Conservation (phyloP, 64 coral and sea anemone species). For the Orbicella faveolata region DNA sequence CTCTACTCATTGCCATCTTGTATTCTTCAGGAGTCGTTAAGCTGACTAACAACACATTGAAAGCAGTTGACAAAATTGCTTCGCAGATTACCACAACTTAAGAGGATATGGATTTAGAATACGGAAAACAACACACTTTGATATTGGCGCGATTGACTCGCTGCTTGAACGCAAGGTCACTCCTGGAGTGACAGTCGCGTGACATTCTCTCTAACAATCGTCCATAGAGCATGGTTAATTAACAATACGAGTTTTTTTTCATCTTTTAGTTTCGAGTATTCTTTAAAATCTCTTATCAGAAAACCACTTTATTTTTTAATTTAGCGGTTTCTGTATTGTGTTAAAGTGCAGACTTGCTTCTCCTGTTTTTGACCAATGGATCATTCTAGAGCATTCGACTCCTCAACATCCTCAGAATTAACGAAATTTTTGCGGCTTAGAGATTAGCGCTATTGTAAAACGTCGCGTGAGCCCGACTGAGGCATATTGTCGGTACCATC, state of each 20-base stretch:
- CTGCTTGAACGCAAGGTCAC: background rate
- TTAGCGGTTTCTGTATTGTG: background rate
- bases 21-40: background rate
- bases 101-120: background rate
- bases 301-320: background rate
- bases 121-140: background rate
- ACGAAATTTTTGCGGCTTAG: background rate
- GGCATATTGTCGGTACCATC: background rate
- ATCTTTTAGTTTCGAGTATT: background rate
- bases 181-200: background rate
- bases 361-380: background rate
- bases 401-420: background rate
- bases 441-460: background rate
- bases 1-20: conserved; percentile 15
- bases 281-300: background rate
- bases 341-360: background rate
- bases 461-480: background rate
- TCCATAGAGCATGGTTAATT: background rate
- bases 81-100: background rate
- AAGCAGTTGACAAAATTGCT: background rate
- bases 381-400: background rate
- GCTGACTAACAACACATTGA: background rate
- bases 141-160: background rate
- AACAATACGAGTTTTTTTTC: too few relatives aligned
- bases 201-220: background rate